Base-by-base conservation (phyloP, 2,797 vertebrate genomes). In the Halcyon chelicuti region DNA sequence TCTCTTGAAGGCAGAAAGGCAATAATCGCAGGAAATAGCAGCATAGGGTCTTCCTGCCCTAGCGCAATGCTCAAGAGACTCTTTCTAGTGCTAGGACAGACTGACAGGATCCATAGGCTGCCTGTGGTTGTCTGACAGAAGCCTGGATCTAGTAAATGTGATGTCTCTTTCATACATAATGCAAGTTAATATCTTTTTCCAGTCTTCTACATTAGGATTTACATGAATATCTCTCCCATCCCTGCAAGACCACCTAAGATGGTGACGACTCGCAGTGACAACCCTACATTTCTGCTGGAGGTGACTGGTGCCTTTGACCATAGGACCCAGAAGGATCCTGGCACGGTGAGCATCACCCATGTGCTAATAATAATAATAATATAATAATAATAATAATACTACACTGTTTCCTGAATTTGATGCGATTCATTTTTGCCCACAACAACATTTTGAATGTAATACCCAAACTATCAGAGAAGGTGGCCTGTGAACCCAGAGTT, bases 241-340 rank as follows among this genome's bases (percentile, higher is more conserved):
- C 44, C 8, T 17, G 17, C 54, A 68, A 54, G 49, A 65, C 25
- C 47, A 44, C 29, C 52, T 12, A 18, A 33, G 54, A 14, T 33
- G 62, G 28, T 15, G 58, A 35, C 0, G 4, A 4, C 13, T 26
- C 31, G 3, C 21, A 33, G 28, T 28, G 63, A 47, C 47, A 15
- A 1, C 10, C 9, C 29, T 26, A 10, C 26, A 12, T 55, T 58
- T 40, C 73, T 70, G 49, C 37, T 75, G 44, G 39, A 58, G 70
- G 40, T 26, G n/a, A 17, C 12, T 9, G 25, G 35, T 28, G 18
- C 14, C 26, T 52, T 60, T 26, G 25, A 14, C 8, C 0, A 0
- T 14, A 31, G 33, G 8, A 14, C 9, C 15, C 28, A 44, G 67
- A 37, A 25, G 46, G 55, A 5, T 4, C 2, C 33, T 61, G 60